These are phyloP conservation scores for Nezara viridula DNA, from an alignment of 2,888 invertebrate genomes.

Conservation along the genomic window DNA sequence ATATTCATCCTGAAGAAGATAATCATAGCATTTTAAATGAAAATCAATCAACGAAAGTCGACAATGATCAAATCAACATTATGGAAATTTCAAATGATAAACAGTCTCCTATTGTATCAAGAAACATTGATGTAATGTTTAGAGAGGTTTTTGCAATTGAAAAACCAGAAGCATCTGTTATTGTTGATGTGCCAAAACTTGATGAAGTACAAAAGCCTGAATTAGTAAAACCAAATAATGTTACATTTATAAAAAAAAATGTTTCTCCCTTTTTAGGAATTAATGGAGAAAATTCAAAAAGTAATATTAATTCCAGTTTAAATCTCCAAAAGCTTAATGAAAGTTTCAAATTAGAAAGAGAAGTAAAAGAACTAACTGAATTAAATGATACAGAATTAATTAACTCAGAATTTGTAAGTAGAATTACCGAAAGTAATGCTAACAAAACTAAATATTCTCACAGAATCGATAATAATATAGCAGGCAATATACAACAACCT, in stretches of 20 bases:
- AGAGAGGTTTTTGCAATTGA: neutral
- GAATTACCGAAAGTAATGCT: neutral
- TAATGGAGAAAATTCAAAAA: neutral
- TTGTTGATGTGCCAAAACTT: neutral
- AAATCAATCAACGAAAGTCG: neutral
- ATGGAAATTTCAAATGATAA: no score
- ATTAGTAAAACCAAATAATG: neutral
- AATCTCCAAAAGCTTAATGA: neutral
- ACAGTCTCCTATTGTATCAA: neutral
- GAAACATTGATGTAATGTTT: neutral
- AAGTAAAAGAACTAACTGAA: conserved; percentile 16
- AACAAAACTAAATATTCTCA: neutral
- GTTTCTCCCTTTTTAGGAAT: neutral
- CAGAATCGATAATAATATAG: neutral
- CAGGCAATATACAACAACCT: neutral
- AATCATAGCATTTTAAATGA: neutral
- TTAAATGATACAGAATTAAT: conserved; percentile 38
- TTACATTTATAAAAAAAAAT: neutral
- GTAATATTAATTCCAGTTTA: neutral
- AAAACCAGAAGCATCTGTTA: neutral
- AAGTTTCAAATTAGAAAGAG: neutral
- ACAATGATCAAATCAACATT: neutral
- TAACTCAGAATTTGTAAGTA: conserved; percentile 11
- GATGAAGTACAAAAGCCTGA: neutral
- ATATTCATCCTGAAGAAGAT: neutral